Conservation (phyloP, 2,113 vertebrate species). For the Rhynchopsitta pachyrhyncha region DNA sequence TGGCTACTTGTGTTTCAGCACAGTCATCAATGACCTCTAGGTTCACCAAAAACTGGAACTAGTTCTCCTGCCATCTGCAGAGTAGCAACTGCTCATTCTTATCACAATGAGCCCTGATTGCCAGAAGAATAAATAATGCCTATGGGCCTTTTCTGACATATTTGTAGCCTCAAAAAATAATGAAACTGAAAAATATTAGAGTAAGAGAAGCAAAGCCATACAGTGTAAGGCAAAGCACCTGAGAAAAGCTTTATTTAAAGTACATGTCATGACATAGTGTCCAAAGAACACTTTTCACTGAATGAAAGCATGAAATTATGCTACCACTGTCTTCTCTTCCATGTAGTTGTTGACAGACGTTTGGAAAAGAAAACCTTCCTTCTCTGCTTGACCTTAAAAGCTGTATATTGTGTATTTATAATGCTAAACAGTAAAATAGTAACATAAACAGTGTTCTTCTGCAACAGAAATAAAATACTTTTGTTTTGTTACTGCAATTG, state of each 20-base stretch:
- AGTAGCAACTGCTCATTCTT: neutral
- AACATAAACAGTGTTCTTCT: neutral
- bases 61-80: slow-evolving; percentile 30
- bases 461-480: neutral
- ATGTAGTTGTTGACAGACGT: slow-evolving; percentile 65
- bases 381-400: slow-evolving; percentile 71
- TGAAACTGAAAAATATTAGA: slow-evolving; percentile 46
- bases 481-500: neutral
- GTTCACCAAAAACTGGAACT: neutral
- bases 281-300: slow-evolving; percentile 55
- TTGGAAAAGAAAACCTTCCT: slow-evolving; percentile 62
- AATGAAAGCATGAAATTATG: slow-evolving; percentile 65
- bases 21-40: neutral
- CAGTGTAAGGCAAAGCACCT: slow-evolving; percentile 31
- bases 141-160: slow-evolving; percentile 27
- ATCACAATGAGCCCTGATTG: neutral
- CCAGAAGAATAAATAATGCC: slow-evolving; percentile 15
- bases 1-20: neutral
- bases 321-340: slow-evolving; percentile 42
- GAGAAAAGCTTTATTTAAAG: slow-evolving; percentile 65
- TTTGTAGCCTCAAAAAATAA: slow-evolving; percentile 8
- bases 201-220: slow-evolving; percentile 55
- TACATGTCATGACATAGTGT: slow-evolving; percentile 52
- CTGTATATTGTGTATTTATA: slow-evolving; percentile 37
- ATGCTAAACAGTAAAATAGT: slow-evolving; percentile 26